phyloP scores from a whole-genome alignment of 2,888 invertebrate species.

The Gortyna flavago region DNA sequence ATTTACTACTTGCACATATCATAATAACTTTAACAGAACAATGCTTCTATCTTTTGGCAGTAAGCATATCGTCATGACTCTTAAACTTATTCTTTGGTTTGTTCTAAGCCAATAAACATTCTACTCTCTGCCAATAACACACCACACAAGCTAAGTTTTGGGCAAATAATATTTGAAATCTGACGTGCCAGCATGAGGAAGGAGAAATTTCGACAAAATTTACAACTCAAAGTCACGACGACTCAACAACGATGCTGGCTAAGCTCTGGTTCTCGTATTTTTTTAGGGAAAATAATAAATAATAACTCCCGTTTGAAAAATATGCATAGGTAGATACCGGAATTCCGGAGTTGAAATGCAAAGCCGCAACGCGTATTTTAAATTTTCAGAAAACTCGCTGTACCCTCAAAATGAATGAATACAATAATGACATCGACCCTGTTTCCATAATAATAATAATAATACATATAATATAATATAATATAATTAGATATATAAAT shows the following conservation, averaged over 20 bases:
- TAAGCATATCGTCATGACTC: not conserved
- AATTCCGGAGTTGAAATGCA: not conserved
- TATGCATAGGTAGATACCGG: not conserved
- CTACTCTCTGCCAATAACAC: not conserved
- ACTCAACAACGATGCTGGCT: not conserved
- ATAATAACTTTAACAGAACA: slow-evolving; percentile 13
- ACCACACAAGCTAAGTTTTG: not conserved
- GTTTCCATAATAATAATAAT: no score
- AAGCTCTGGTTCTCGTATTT: not conserved
- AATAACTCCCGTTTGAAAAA: slow-evolving; percentile 9
- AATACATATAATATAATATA: no score
- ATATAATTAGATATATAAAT: no score
- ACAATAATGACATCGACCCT: not conserved
- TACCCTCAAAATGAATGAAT: not conserved
- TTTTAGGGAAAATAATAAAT: not conserved
- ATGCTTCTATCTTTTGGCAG: slow-evolving; percentile 18
- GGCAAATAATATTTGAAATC: not conserved
- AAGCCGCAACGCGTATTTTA: not conserved
- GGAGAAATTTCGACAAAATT: not conserved
- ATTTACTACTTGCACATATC: not conserved
- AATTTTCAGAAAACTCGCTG: not conserved
- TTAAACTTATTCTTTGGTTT: slow-evolving; percentile 13
- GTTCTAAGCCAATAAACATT: slow-evolving; percentile 9
- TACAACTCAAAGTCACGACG: no score
- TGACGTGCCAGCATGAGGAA: not conserved